phyloP scores from a whole-genome alignment of 2,113 vertebrate species.

The Entomyzon cyanotis region DNA sequence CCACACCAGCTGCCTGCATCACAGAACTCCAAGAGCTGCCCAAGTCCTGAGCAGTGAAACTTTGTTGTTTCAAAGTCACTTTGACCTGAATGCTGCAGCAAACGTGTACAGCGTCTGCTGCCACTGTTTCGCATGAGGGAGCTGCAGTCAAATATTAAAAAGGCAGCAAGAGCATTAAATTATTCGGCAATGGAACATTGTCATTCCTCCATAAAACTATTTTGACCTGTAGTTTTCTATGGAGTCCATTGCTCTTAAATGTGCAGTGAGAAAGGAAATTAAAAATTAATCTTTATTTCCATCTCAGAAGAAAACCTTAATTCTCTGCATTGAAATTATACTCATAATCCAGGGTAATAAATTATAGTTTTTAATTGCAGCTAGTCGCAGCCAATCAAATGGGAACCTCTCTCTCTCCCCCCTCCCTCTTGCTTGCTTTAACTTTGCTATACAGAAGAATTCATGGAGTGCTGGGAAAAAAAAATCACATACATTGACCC shows the following conservation, averaged over 20 bases:
- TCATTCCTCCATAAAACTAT: constrained; percentile 75
- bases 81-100: constrained; percentile 60
- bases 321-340: constrained; percentile 81
- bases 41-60: background rate
- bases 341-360: constrained; percentile 76
- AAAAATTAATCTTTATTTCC: constrained; percentile 88
- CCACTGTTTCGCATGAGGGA: constrained; percentile 67
- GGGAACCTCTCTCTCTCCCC: constrained; percentile 25
- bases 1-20: background rate
- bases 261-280: constrained; percentile 83
- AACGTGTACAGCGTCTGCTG: background rate
- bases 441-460: constrained; percentile 37
- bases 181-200: constrained; percentile 68
- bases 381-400: constrained; percentile 69
- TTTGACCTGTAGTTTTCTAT: constrained; percentile 70
- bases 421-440: constrained; percentile 23
- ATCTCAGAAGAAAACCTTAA: constrained; percentile 84
- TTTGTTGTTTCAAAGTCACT: constrained; percentile 69
- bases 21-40: background rate
- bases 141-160: constrained; percentile 75
- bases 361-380: constrained; percentile 77
- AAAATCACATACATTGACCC: background rate
- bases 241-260: constrained; percentile 73
- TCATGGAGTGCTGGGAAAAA: constrained; percentile 3
- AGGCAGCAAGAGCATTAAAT: constrained; percentile 72